Evolutionary conservation across 1,140 invertebrate species (phyloP).

Genomic region (Nasonia vitripennis): DNA sequence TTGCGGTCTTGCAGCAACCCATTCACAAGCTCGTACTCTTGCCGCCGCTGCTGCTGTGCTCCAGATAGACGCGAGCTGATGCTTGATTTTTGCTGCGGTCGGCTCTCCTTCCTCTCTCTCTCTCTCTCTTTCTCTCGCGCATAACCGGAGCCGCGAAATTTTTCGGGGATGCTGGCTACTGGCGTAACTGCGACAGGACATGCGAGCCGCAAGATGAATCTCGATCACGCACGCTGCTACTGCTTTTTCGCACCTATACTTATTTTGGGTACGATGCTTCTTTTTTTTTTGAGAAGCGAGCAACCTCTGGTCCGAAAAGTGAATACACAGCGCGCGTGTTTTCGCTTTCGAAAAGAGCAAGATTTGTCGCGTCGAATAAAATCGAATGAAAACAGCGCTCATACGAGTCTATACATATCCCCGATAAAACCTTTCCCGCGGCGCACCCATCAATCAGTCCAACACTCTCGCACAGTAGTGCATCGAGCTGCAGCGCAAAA

Average conservation of each 20-base stretch:
- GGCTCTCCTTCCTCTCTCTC: neutral
- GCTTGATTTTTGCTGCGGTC: slow-evolving; percentile 9
- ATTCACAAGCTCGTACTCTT: neutral
- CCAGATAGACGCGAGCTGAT: neutral
- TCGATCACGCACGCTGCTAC: slow-evolving; percentile 66
- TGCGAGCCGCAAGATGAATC: slow-evolving; percentile 69
- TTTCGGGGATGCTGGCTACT: slow-evolving; percentile 48
- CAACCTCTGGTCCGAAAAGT: too few species aligned
- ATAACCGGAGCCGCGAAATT: neutral
- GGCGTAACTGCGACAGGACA: slow-evolving; percentile 70
- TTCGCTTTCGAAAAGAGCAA: too few species aligned
- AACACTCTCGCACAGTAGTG: neutral
- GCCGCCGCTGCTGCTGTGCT: neutral
- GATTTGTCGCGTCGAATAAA: neutral
- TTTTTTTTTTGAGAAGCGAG: neutral
- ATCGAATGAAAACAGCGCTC: slow-evolving; percentile 46
- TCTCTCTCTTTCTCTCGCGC: neutral
- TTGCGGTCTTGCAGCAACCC: neutral
- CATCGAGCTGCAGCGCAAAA: neutral
- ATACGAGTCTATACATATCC: neutral
- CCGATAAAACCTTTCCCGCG: slow-evolving; percentile 10
- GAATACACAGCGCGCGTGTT: too few species aligned
- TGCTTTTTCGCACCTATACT: slow-evolving; percentile 16
- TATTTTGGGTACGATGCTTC: neutral
- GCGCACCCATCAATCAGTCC: slow-evolving; percentile 26